phyloP scores from a whole-genome alignment of 2,797 vertebrate species.

The Cuniculus paca region DNA sequence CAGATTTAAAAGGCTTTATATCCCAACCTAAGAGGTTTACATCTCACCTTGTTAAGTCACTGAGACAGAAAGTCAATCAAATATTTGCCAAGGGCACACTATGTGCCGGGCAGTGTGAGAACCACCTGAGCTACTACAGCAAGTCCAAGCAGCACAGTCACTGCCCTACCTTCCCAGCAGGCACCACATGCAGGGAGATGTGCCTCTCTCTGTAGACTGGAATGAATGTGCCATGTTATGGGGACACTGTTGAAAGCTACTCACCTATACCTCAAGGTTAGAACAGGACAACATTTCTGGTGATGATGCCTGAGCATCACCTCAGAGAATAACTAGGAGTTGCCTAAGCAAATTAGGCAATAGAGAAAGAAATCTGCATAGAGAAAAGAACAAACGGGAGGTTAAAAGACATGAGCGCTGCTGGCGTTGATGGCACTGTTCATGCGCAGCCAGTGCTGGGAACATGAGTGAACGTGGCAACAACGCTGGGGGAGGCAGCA shows the following conservation, averaged over 20 bases:
- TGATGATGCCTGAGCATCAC: neutral
- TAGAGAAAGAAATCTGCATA: neutral
- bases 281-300: neutral
- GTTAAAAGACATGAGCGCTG: neutral
- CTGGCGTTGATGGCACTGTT: neutral
- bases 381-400: neutral
- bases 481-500: neutral
- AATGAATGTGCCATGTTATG: fast-evolving
- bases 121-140: neutral
- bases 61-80: neutral
- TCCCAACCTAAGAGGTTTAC: neutral
- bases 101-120: neutral
- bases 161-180: neutral
- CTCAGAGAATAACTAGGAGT: neutral
- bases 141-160: neutral
- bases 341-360: neutral
- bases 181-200: neutral
- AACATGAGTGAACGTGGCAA: fast-evolving
- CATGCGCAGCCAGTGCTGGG: fast-evolving
- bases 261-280: neutral
- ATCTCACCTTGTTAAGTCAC: neutral
- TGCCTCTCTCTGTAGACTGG: too few relatives aligned
- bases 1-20: neutral
- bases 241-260: neutral
- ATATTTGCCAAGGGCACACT: neutral